Base-by-base conservation (phyloP, 2,113 vertebrate species). In the Vanacampus margaritifer region DNA sequence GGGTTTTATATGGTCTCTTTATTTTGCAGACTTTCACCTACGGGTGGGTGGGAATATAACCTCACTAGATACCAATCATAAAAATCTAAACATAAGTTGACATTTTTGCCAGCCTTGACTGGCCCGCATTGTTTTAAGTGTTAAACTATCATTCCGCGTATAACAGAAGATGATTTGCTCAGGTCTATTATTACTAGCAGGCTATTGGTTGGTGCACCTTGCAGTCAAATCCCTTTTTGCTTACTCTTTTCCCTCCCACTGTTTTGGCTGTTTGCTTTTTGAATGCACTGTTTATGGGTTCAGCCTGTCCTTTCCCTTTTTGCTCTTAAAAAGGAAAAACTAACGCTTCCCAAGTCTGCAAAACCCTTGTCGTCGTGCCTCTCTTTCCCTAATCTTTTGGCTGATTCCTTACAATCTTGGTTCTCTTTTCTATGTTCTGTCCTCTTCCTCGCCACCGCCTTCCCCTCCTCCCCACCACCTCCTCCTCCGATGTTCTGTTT, bases 401-500 rank as follows among this genome's bases (percentile, higher is more conserved):
- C 82, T 82, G 62, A 60, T 81, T 77, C 78, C 79, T 77, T 74
- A 74, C 35, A 24, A 84, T 83, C 72, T 83, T 68, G 75, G 71
- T 75, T 81, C 69, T 82, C 50, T 87, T 78, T 76, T 84, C 83
- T 81, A 66, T 89, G 70, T 79, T 76, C 81, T 85, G 62, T 84
- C 71, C 83, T 80, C 70, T 83, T 45, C 60, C 60, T 62, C 7
- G 12, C 12, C 58, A 54, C 23, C 13, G 51, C 81, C 81, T 84
- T 86, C 62, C 75, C 76, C 80, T 74, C 71, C 75, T 76, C 71
- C 75, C 79, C 67, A 74, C 84, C 77, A 71, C 84, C 82, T 69
- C 79, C 79, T 76, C 79, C 76, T 87, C 77, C 86, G 86, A 82
- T 77, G 73, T 83, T 79, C 69, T 84, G 79, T 80, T 72, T 89